Percentiles rank a stretch among this genome's conserved stretches.
phyloP scores from a whole-genome alignment of 1,140 invertebrate species.

The Papilio polyxenes region DNA sequence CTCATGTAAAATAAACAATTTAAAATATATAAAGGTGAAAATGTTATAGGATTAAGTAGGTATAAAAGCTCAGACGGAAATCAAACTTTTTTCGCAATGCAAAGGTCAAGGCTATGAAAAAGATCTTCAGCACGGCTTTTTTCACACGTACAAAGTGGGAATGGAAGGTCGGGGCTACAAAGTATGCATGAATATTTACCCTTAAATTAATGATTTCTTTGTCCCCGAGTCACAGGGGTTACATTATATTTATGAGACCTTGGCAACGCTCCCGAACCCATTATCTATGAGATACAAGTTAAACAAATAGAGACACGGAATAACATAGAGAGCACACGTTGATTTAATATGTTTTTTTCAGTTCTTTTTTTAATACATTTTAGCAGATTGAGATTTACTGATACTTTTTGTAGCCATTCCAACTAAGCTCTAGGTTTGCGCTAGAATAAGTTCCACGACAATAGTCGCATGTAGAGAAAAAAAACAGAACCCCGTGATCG shows the following conservation, averaged over 20 bases:
- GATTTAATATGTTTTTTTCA: too few species aligned
- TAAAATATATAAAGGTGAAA: background rate
- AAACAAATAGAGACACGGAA: background rate
- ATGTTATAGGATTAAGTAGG: background rate
- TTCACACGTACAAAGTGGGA: background rate
- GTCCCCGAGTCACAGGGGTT: background rate
- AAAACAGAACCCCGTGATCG: too few species aligned
- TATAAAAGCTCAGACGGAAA: background rate
- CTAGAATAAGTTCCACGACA: too few species aligned
- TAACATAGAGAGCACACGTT: too few species aligned
- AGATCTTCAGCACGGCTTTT: background rate
- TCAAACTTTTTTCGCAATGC: background rate
- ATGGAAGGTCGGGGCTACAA: conserved; percentile 10
- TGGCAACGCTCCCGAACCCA: background rate
- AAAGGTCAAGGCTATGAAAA: conserved; percentile 13
- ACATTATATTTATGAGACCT: conserved; percentile 9
- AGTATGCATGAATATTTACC: conserved; percentile 25
- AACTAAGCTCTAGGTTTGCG: too few species aligned
- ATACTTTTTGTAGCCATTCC: too few species aligned
- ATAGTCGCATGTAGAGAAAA: too few species aligned
- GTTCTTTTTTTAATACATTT: too few species aligned
- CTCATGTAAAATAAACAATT: too few species aligned
- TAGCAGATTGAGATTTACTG: too few species aligned
- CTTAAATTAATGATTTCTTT: conserved; percentile 28
- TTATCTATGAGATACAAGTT: background rate